Base-by-base conservation (phyloP, 1,140 invertebrate species). In the Chelonus insularis region DNA sequence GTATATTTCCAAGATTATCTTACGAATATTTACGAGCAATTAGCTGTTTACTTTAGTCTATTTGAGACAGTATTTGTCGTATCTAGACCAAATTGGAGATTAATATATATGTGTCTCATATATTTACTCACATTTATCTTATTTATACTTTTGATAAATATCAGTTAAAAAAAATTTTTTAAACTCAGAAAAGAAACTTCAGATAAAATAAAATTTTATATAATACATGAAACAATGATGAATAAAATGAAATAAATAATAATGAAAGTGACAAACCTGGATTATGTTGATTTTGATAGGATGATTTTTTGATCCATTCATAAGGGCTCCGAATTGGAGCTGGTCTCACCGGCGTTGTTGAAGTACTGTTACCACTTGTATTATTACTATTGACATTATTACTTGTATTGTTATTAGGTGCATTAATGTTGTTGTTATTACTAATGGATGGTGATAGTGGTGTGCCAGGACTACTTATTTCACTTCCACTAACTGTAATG, bases 281-380 rank as follows among this genome's bases (percentile, higher is more conserved):
- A 79, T 89, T 91, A 0, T 89, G 89, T 71, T 92, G 89, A 45
- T 81, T 87, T 72, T 92, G 90, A 74, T 94, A 94, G 7, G 89
- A 88, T 0, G 90, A 88, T 75, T 92, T 93, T 73, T 91, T 94
- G 87, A 95, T 94, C 92, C 92, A 95, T 65, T 93, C 92, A 73
- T 87, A 94, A 0, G 92, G 92, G 52, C 89, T 91, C 11, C 90
- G 82, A 11, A 86, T 85, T 1, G 88, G 86, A 5, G 86, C 82
- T 11, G 91, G 90, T 71, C 85, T 78, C 34, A 74, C 73, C 14
- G 70, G 72, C 34, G 60, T 57, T 25, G 70, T 74, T 0, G 75
- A 73, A 14, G 73, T 70, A 51, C 68, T 34, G 7, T 9, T 43
- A 34, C 14, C 34, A 34, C 14, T 12, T 1, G 20, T 51, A 8